Evolutionary conservation across 2,113 vertebrate species (phyloP).

Genomic region (Thinocorus orbignyianus): DNA sequence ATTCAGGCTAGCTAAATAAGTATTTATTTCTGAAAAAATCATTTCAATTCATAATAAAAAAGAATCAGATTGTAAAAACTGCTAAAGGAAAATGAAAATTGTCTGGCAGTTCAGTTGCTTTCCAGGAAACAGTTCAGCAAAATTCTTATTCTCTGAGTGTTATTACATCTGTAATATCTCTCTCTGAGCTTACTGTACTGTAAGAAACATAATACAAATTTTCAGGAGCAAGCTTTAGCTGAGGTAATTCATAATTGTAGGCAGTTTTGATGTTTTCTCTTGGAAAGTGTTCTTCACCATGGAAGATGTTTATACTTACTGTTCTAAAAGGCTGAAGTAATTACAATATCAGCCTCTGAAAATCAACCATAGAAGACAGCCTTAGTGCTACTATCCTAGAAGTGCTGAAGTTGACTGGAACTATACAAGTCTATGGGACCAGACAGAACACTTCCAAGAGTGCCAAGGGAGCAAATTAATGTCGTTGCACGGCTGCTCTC

Average conservation of each 20-base stretch:
- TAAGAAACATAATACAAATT: neutral
- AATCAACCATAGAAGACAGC: neutral
- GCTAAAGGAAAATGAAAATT: neutral
- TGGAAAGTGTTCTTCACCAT: neutral
- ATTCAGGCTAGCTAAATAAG: neutral
- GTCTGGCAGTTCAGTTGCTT: neutral
- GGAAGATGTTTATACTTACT: neutral
- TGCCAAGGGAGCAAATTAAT: neutral
- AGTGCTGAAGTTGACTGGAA: neutral
- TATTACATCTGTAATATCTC: neutral
- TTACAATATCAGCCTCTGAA: neutral
- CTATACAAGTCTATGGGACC: neutral
- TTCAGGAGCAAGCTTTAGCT: neutral
- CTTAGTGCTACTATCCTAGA: neutral
- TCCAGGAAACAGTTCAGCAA: slow-evolving; percentile 2
- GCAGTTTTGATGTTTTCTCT: neutral
- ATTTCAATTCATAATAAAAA: neutral
- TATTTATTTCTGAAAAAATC: neutral
- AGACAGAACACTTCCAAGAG: neutral
- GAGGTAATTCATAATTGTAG: neutral
- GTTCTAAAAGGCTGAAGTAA: neutral
- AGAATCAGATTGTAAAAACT: neutral
- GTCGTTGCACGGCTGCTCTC: fast-evolving
- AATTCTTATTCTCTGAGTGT: neutral
- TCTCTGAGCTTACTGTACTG: neutral